Percentiles rank a stretch among this genome's conserved stretches.
phyloP scores from a whole-genome alignment of 2,113 vertebrate genomes.

The Paradoxurus hermaphroditus region DNA sequence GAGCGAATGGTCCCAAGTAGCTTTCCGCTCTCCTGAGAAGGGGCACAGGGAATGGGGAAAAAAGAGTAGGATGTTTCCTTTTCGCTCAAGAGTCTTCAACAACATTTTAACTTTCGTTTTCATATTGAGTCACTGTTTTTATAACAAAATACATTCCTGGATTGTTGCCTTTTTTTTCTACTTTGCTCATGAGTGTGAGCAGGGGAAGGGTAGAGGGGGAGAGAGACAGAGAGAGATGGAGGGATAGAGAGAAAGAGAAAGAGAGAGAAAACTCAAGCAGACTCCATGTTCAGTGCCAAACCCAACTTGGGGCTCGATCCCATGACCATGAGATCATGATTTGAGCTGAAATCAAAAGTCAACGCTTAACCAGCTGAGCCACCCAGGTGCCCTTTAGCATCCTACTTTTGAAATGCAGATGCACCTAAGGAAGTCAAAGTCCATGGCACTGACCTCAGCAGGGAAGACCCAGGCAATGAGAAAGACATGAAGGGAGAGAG shows the following conservation, averaged over 20 bases:
- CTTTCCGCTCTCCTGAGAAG: neutral
- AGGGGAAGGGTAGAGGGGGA: no score
- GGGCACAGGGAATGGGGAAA: neutral
- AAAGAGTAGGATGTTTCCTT: neutral
- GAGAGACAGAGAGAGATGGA: neutral
- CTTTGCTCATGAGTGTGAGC: no score
- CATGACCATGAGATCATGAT: neutral
- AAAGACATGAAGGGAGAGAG: neutral
- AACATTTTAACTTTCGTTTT: neutral
- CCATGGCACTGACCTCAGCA: neutral
- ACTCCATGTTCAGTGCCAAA: neutral
- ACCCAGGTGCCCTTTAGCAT: neutral
- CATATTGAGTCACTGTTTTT: neutral
- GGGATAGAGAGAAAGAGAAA: neutral
- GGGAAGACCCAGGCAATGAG: neutral
- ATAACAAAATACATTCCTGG: constrained; percentile 21
- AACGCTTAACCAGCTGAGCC: neutral
- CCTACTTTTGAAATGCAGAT: neutral
- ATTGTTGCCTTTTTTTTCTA: neutral
- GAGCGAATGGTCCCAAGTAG: neutral
- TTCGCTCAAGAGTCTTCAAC: neutral
- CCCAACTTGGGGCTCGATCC: neutral
- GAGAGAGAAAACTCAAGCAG: neutral
- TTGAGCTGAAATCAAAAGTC: neutral
- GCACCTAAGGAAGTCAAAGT: neutral